These are phyloP conservation scores for Cisticola juncidis DNA, from an alignment of 2,113 vertebrate species.

Conservation along the genomic window DNA sequence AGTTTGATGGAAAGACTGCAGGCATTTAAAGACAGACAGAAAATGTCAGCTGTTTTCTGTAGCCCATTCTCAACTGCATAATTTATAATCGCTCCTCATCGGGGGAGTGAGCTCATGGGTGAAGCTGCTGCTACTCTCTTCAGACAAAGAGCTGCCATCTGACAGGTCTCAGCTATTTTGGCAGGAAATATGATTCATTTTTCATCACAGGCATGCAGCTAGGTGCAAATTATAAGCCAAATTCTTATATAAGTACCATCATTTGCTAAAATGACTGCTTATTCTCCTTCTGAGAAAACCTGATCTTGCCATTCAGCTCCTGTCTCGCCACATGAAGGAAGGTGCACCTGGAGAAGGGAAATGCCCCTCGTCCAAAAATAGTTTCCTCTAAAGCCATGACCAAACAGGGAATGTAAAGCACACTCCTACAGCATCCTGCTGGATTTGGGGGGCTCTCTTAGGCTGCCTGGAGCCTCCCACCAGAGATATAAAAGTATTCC, in stretches of 20 bases:
- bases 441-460: slow-evolving; percentile 21
- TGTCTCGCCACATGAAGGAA: background rate
- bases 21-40: background rate
- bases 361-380: background rate
- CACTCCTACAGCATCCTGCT: background rate
- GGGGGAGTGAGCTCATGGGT: background rate
- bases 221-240: slow-evolving; percentile 8
- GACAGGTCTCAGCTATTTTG: slow-evolving; percentile 24
- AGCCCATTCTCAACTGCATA: background rate
- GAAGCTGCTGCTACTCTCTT: background rate
- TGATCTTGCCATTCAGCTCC: background rate
- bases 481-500: slow-evolving; percentile 42
- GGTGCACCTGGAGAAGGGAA: background rate
- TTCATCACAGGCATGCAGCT: background rate
- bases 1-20: background rate
- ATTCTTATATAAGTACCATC: background rate
- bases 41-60: background rate
- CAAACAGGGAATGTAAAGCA: background rate
- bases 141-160: background rate
- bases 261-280: background rate
- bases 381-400: background rate
- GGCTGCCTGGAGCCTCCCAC: slow-evolving; percentile 48
- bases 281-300: background rate
- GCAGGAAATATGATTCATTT: slow-evolving; percentile 7
- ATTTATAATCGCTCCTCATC: background rate